A percentile compares a stretch with the other conserved stretches of the same genome.
Evolutionary conservation across 1,140 invertebrate species (phyloP).

Genomic region (Pseudomyrmex flavicornis): DNA sequence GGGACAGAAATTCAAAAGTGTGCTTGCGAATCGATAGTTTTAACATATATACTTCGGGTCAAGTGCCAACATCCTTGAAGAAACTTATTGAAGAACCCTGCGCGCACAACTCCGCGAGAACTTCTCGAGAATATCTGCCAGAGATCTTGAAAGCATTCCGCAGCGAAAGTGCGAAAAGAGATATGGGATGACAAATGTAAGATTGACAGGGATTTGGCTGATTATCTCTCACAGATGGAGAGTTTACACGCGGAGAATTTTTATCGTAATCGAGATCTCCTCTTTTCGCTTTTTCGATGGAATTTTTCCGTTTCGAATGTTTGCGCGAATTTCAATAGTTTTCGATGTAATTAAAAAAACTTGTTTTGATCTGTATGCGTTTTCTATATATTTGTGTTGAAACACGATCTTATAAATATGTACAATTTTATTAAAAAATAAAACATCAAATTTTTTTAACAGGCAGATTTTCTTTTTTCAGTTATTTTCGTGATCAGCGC

Average conservation of each 20-base stretch:
- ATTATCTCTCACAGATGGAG: neutral
- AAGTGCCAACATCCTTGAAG: conserved; percentile 49
- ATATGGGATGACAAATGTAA: neutral
- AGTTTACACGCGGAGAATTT: neutral
- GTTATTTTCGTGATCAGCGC: neutral
- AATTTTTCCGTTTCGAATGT: neutral
- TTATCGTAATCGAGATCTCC: neutral
- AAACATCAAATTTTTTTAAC: neutral
- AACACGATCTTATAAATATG: neutral
- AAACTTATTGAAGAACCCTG: conserved; percentile 36
- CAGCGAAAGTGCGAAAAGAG: conserved; percentile 4
- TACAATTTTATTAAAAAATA: neutral
- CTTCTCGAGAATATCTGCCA: neutral
- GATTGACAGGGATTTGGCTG: neutral
- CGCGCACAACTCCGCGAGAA: neutral
- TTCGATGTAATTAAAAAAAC: neutral
- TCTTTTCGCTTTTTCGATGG: neutral
- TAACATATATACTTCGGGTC: conserved; percentile 22
- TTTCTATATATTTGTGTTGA: neutral
- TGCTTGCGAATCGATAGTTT: conserved; percentile 39
- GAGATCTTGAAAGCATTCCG: neutral
- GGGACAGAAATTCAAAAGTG: neutral
- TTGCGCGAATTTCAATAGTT: neutral
- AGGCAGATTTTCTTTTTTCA: neutral
- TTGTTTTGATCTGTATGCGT: neutral